A percentile compares a stretch with the other conserved stretches of the same genome.
phyloP scores from a whole-genome alignment of 2,888 invertebrate genomes.

The Volucella inanis region DNA sequence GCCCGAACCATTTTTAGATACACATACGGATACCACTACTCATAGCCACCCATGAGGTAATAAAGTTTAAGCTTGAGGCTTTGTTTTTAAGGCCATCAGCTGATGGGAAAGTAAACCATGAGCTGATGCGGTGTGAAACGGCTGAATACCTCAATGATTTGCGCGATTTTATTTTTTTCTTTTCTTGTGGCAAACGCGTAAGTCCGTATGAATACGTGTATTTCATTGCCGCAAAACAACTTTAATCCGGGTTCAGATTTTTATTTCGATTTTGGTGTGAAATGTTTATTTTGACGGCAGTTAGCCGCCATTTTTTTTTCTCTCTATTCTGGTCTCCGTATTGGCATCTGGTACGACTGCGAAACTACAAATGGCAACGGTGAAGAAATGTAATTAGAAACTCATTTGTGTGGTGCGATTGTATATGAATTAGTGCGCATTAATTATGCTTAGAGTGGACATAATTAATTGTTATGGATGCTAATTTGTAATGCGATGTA shows the following conservation, averaged over 20 bases:
- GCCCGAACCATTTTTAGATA: conserved; percentile 50
- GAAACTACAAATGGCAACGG: conserved; percentile 16
- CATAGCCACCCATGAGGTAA: conserved; percentile 56
- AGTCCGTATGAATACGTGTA: too few relatives aligned
- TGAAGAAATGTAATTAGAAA: conserved; percentile 59
- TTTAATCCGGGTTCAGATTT: conserved; percentile 50
- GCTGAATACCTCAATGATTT: conserved; percentile 7
- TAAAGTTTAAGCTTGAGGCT: conserved; percentile 28
- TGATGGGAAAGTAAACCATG: conserved; percentile 53
- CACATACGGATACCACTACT: not conserved
- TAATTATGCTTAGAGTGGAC: conserved; percentile 39
- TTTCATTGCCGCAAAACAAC: not conserved
- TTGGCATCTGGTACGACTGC: not conserved
- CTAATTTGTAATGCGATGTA: not conserved
- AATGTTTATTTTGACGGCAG: conserved; percentile 11
- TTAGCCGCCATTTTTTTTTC: not conserved
- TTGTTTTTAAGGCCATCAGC: conserved; percentile 44
- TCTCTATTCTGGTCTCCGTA: not conserved
- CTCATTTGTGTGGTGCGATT: conserved; percentile 30
- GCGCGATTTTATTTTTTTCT: conserved; percentile 7
- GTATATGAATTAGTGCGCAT: conserved; percentile 28
- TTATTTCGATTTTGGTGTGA: conserved; percentile 1
- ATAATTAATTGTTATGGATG: conserved; percentile 7
- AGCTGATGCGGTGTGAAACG: conserved; percentile 55
- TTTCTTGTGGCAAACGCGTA: not conserved